phyloP scores from a whole-genome alignment of 2,797 vertebrate genomes.

The Chromis chromis region DNA sequence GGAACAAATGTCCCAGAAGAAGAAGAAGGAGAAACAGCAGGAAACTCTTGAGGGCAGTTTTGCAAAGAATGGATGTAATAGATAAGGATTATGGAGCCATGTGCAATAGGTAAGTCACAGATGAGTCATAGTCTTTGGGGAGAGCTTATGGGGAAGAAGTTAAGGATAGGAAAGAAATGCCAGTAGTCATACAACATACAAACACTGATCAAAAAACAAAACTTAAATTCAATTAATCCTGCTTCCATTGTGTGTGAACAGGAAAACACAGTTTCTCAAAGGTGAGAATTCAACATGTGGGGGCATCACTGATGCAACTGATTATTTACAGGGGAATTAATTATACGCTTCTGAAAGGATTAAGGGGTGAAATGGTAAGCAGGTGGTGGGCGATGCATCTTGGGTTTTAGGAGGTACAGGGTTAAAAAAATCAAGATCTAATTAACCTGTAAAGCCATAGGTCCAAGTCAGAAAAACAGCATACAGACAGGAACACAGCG shows the following conservation, averaged over 20 bases:
- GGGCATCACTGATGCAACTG: conserved; percentile 18
- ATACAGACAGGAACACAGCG: neutral
- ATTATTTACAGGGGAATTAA: conserved; percentile 54
- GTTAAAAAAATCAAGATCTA: conserved; percentile 54
- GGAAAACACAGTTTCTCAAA: conserved; percentile 13
- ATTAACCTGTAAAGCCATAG: conserved; percentile 45
- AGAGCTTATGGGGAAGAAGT: conserved; percentile 10
- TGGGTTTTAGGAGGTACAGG: conserved; percentile 13
- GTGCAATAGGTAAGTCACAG: conserved; percentile 48
- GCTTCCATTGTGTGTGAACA: conserved; percentile 3
- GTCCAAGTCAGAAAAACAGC: conserved; percentile 13
- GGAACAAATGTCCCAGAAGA: conserved; percentile 8
- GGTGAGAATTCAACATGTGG: conserved; percentile 42
- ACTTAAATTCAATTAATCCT: neutral
- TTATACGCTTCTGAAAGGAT: conserved; percentile 29
- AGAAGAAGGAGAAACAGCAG: conserved; percentile 27
- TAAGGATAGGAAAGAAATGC: neutral
- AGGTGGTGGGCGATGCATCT: conserved; percentile 14
- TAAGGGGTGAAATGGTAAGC: conserved; percentile 24
- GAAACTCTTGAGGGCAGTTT: conserved; percentile 29
- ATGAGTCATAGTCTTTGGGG: conserved; percentile 9
- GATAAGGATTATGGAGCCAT: conserved; percentile 40
- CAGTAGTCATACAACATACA: neutral
- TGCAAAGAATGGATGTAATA: conserved; percentile 35
- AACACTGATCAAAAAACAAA: neutral